Percentiles rank a stretch among this genome's conserved stretches.
Evolutionary conservation across 1,140 invertebrate genomes (phyloP).

Genomic region (Musca domestica): DNA sequence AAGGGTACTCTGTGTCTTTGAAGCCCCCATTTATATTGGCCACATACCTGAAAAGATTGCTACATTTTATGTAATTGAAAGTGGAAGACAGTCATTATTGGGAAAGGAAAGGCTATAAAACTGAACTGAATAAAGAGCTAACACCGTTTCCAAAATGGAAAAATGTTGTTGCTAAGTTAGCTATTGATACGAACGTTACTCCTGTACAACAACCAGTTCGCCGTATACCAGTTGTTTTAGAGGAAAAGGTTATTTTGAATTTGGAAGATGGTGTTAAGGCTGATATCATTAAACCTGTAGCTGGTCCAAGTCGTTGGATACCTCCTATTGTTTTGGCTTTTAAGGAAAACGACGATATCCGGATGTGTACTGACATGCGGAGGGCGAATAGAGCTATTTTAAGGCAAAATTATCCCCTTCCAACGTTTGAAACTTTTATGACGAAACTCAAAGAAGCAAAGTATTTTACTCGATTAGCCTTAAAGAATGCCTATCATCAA

Average conservation of each 20-base stretch:
- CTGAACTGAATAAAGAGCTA: too few relatives aligned
- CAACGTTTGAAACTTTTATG: conserved; percentile 35
- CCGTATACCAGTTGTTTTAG: conserved; percentile 25
- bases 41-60: too few relatives aligned
- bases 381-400: conserved; percentile 28
- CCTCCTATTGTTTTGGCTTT: too few relatives aligned
- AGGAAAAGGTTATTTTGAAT: conserved; percentile 27
- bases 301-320: conserved; percentile 29
- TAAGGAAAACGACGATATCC: conserved; percentile 30
- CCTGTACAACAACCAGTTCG: conserved; percentile 25
- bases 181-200: conserved; percentile 14
- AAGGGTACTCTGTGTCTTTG: too few relatives aligned
- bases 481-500: conserved; percentile 39
- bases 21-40: too few relatives aligned
- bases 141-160: too few relatives aligned
- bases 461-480: conserved; percentile 36
- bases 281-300: conserved; percentile 35
- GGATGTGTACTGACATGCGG: conserved; percentile 31
- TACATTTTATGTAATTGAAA: too few relatives aligned
- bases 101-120: too few relatives aligned
- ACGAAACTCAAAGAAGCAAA: conserved; percentile 32
- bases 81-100: too few relatives aligned
- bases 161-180: conserved; percentile 16
- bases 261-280: conserved; percentile 29
- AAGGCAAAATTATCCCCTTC: conserved; percentile 40